Percentiles rank a stretch among this genome's conserved stretches.
Evolutionary conservation across 2,797 vertebrate genomes (phyloP).

Genomic region (Microctenopoma steveboyesi): DNA sequence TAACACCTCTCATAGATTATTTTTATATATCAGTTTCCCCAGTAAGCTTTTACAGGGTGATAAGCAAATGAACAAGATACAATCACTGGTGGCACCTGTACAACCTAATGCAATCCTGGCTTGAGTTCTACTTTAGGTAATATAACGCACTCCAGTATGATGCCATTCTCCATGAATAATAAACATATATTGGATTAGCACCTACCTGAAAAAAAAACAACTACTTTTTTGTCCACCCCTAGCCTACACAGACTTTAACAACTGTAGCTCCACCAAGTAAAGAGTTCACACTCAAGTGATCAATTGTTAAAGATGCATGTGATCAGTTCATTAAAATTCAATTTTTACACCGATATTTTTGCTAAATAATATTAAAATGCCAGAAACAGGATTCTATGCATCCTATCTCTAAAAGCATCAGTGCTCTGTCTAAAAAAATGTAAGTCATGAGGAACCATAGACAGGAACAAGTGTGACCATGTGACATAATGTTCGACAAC

Average conservation of each 20-base stretch:
- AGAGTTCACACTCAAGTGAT: not conserved
- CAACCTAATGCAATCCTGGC: too few species aligned
- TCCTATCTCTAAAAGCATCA: not conserved
- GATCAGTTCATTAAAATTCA: not conserved
- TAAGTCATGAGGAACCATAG: not conserved
- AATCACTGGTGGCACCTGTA: too few species aligned
- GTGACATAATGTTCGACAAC: not conserved
- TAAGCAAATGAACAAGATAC: constrained; percentile 3
- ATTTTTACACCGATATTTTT: not conserved
- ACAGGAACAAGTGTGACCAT: not conserved
- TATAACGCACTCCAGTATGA: too few species aligned
- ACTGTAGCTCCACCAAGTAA: not conserved
- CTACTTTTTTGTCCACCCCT: not conserved
- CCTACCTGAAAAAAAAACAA: too few species aligned
- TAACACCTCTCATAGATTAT: not conserved
- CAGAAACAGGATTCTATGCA: not conserved
- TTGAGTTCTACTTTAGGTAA: too few species aligned
- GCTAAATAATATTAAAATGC: not conserved
- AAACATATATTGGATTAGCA: too few species aligned
- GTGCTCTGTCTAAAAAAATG: not conserved
- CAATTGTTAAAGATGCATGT: not conserved
- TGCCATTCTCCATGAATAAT: too few species aligned
- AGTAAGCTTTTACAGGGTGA: not conserved
- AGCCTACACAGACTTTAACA: not conserved
- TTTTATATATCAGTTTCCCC: not conserved